These are phyloP conservation scores for Vulpes ferrilata DNA, from an alignment of 2,113 vertebrate genomes.

Conservation along the genomic window DNA sequence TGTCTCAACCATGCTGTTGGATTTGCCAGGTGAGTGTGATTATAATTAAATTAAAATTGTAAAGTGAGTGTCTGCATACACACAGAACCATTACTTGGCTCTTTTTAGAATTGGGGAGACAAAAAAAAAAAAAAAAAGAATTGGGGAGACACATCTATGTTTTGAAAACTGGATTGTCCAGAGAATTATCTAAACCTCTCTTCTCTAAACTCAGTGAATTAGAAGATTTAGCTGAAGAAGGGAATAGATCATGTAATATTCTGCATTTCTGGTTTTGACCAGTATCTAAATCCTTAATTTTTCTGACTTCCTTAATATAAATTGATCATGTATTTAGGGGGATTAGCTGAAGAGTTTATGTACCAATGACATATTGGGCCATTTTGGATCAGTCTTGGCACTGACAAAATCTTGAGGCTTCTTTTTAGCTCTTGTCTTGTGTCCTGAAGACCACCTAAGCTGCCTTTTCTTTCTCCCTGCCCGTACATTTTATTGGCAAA, in stretches of 20 bases:
- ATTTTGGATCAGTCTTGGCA: neutral
- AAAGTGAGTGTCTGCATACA: neutral
- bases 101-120: neutral
- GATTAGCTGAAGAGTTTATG: neutral
- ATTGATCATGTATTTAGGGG: neutral
- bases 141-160: neutral
- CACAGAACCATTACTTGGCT: neutral
- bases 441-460: neutral
- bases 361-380: neutral
- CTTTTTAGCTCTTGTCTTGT: neutral
- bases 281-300: neutral
- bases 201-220: constrained; percentile 33
- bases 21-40: constrained; percentile 94
- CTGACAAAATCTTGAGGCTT: neutral
- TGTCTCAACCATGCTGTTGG: constrained; percentile 97
- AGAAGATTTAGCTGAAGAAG: constrained; percentile 1
- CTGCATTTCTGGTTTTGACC: constrained; percentile 20
- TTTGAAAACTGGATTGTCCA: constrained; percentile 14
- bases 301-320: neutral
- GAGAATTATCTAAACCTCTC: constrained; percentile 1
- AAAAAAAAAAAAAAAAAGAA: too few relatives aligned
- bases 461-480: neutral
- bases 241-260: neutral
- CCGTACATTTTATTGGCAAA: neutral
- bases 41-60: neutral